Conservation (phyloP, 2,113 vertebrate species). For the Cryptotis parvus region DNA sequence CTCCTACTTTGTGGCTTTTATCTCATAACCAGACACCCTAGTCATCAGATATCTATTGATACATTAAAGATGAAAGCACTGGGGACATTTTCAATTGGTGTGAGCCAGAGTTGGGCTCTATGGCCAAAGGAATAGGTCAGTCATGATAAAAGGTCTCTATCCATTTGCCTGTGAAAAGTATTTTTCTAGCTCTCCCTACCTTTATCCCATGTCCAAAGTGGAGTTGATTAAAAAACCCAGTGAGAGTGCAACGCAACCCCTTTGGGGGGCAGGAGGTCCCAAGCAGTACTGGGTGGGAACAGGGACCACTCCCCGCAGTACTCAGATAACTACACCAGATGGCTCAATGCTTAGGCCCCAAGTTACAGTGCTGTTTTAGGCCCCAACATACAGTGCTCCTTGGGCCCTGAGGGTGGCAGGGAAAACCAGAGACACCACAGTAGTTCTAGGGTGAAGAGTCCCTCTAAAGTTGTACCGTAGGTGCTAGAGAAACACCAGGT, state of each 20-base stretch:
- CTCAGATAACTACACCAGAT: no score
- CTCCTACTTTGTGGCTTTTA: not conserved
- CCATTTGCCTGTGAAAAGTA: not conserved
- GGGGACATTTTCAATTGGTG: not conserved
- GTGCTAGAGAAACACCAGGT: no score
- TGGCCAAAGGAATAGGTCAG: not conserved
- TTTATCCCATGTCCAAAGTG: constrained; percentile 25
- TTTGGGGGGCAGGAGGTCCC: no score
- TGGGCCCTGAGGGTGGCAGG: no score
- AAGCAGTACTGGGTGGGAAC: no score
- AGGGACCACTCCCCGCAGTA: no score
- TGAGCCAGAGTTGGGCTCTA: not conserved
- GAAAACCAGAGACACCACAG: no score
- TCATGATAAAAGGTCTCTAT: not conserved
- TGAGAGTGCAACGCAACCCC: not conserved
- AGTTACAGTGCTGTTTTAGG: no score
- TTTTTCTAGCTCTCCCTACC: constrained; percentile 32
- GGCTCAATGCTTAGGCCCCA: no score
- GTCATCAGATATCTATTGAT: not conserved
- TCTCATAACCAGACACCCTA: not conserved
- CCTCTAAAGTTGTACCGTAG: no score
- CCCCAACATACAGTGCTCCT: no score
- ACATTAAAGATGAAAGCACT: constrained; percentile 18
- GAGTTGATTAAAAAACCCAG: not conserved
- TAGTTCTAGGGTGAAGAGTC: no score